Base-by-base conservation (phyloP, 2,113 vertebrate species). In the Triplophysa tibetana region DNA sequence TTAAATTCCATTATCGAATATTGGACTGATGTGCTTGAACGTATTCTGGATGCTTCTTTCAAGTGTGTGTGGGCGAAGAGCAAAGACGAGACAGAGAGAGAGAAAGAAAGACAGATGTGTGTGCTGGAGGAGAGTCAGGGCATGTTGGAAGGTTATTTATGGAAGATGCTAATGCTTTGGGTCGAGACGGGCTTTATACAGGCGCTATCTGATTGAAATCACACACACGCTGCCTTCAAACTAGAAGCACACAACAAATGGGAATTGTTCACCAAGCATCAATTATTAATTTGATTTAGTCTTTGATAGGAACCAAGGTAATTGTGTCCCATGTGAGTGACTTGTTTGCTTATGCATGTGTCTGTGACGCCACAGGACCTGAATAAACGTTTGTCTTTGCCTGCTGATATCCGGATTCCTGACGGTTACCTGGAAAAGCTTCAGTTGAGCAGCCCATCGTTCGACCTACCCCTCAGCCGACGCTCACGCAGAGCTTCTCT, bases 381-480 rank as follows among this genome's bases (percentile, higher is more conserved):
- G 89, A 99, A 99, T 90, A 99, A 99, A 83, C 95, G 98, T 17
- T 90, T 99, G 89, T 99, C 97, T 7, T 92, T 99, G 70, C 98
- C 98, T 4, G 97, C 97, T 64, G 98, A 99, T 88, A 99, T 99
- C 87, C 93, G 98, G 89, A 98, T 99, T 92, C 98, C 98, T 0
- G 98, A 99, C 77, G 96, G 95, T 4, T 99, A 98, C 88, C 93
- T 99, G 85, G 96, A 99, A 90, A 99, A 99, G 85, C 64, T 99
- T 73, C 98, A 99, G 90, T 93, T 99, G 64, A 98, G 93, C 90
- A 98, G 97, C 88, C 98, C 97, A 0, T 92, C 95, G 0, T 99
- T 99, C 45, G 96, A 99, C 88, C 96, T 97, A 78, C 98, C 98
- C 0, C 96, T 99, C 92, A 99, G 97, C 82, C 94, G 98, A 41